These are phyloP conservation scores for Heliothis subflexa DNA, from an alignment of 1,140 invertebrate species.

Conservation along the genomic window DNA sequence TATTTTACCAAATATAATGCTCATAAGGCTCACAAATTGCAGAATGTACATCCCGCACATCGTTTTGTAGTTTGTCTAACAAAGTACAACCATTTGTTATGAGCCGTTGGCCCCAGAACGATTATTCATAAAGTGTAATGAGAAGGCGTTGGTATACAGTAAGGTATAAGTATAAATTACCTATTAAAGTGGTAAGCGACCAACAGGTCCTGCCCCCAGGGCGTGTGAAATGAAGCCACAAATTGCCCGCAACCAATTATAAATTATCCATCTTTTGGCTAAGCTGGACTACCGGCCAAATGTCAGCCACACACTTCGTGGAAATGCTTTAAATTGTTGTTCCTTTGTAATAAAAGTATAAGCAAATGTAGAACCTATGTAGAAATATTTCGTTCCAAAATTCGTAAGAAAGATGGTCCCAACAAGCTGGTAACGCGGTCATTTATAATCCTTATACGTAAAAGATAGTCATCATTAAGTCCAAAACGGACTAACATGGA, in stretches of 20 bases:
- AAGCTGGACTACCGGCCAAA: constrained; percentile 9
- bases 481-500: constrained; percentile 2
- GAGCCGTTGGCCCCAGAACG: constrained; percentile 23
- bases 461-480: constrained; percentile 20
- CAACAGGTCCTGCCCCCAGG: constrained; percentile 54
- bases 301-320: constrained; percentile 19
- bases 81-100: constrained; percentile 26
- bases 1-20: not conserved
- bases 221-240: constrained; percentile 50
- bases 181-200: constrained; percentile 40
- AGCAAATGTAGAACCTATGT: not conserved
- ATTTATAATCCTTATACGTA: constrained; percentile 15
- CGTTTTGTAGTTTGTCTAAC: constrained; percentile 16
- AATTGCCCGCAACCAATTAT: constrained; percentile 56
- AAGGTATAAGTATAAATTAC: constrained; percentile 18
- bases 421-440: not conserved
- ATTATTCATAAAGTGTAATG: constrained; percentile 31
- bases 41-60: not conserved
- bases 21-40: not conserved
- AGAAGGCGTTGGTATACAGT: constrained; percentile 15
- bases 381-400: constrained; percentile 5
- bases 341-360: constrained; percentile 7
- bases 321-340: constrained; percentile 10
- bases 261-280: constrained; percentile 50
- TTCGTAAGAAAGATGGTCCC: not conserved